A percentile compares a stretch with the other conserved stretches of the same genome.
phyloP scores from a whole-genome alignment of 2,113 vertebrate species.

The Nasalis larvatus region DNA sequence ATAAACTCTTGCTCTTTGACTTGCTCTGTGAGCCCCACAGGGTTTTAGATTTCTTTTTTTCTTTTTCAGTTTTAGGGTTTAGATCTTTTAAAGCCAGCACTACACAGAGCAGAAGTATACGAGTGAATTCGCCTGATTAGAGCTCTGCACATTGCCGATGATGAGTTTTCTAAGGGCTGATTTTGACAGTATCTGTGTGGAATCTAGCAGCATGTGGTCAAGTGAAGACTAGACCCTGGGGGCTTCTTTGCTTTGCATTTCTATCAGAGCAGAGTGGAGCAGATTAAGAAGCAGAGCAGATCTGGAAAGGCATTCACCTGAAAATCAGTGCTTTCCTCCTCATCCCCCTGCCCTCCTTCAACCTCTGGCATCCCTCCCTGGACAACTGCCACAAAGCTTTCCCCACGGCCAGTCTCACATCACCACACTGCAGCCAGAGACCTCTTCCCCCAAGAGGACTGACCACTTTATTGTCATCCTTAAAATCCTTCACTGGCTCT shows the following conservation, averaged over 20 bases:
- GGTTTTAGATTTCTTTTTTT: slow-evolving; percentile 72
- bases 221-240: background rate
- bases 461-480: background rate
- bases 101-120: slow-evolving; percentile 60
- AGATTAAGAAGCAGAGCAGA: background rate
- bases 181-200: background rate
- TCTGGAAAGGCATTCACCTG: background rate
- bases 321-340: background rate
- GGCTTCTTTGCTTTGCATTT: background rate
- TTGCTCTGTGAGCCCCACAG: slow-evolving; percentile 70
- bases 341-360: accelerated
- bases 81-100: slow-evolving; percentile 74
- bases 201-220: background rate
- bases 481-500: background rate
- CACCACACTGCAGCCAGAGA: background rate
- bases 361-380: background rate
- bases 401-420: background rate
- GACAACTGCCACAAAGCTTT: too few species aligned
- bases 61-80: slow-evolving; percentile 62
- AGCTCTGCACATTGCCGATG: background rate
- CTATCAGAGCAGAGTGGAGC: background rate
- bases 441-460: background rate
- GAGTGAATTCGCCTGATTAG: slow-evolving; percentile 61
- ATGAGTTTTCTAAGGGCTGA: background rate
- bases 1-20: slow-evolving; percentile 75